Base-by-base conservation (phyloP, 2,888 invertebrate species). In the Philopedon plagiatum region DNA sequence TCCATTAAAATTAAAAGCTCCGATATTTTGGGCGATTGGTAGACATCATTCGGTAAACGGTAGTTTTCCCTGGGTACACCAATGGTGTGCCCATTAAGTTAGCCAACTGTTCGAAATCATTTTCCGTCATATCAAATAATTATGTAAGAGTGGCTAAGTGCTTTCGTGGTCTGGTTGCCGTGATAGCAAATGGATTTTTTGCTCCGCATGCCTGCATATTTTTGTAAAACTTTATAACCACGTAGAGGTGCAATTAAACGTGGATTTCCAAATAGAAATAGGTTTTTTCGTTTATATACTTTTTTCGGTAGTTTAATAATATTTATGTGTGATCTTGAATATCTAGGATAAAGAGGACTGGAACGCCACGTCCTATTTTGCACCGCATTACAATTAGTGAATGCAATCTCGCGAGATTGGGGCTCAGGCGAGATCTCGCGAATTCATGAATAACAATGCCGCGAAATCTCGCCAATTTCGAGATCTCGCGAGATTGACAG, bases 131-230 rank as follows among this genome's bases (percentile, higher is more conserved):
- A 44, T 76, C 75, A 65, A 80, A 77, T 15, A 79, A 7, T 73
- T 80, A 79, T 5, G 79, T 75, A 56, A 80, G 58, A 1, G 80
- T 80, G 7, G 79, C 79, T 21, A 81, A 69, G 57, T 79, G 80
- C 62, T 81, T 81, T 19, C 79, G 60, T 19, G 80, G 58, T 54
- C 62, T 74, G n/a, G 78, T 80, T 2, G 71, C 71, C 7, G 78
- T 81, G 29, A 79, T 51, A 3, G 78, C 76, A n/a, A 51, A 37
- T 46, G 78, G 77, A 68, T 79, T 77, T 74, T 79, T 76, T 26
- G 77, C 76, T 9, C 77, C 78, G 51, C 71, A 68, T 23, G 37
- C 18, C n/a, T 49, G 74, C 71, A 57, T 76, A 67, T 69, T 76
- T 74, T 13, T 26, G n/a, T 13, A 76, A 29, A 8, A 76, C 67